Evolutionary conservation across 2,797 vertebrate genomes (phyloP).

Genomic region (Lutjanus campechanus): DNA sequence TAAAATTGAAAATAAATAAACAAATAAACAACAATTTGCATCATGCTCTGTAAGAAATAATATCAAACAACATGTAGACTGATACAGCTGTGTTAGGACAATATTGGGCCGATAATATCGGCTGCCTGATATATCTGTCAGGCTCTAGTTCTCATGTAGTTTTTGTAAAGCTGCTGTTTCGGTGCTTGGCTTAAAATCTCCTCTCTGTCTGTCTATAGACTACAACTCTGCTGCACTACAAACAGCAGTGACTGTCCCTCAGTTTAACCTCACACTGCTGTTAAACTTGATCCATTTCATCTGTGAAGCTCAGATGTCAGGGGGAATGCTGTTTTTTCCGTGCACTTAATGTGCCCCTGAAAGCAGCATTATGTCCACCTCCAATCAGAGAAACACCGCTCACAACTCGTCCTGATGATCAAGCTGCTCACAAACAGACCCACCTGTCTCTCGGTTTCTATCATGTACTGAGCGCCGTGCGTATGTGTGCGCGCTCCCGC

Average conservation of each 20-base stretch:
- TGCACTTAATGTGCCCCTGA: background rate
- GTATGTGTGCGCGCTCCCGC: background rate
- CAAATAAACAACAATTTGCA: too few species aligned
- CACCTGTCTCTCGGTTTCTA: background rate
- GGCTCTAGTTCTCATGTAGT: background rate
- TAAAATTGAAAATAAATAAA: too few species aligned
- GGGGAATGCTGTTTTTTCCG: background rate
- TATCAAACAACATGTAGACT: too few species aligned
- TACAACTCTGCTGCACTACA: background rate
- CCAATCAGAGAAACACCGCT: background rate
- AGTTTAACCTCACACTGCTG: background rate
- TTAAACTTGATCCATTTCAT: background rate
- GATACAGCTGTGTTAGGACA: too few species aligned
- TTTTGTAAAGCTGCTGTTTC: background rate
- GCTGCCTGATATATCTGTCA: too few species aligned
- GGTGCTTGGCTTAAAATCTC: background rate
- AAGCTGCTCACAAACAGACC: background rate
- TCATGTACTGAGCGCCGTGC: background rate
- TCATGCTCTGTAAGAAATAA: too few species aligned
- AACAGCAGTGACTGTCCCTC: background rate
- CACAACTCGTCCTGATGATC: background rate
- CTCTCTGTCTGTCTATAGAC: background rate
- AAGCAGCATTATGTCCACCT: background rate
- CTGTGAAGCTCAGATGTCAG: background rate
- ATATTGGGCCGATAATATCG: too few species aligned